Evolutionary conservation across 1,140 invertebrate species (phyloP).

Genomic region (Eufriesea mexicana): DNA sequence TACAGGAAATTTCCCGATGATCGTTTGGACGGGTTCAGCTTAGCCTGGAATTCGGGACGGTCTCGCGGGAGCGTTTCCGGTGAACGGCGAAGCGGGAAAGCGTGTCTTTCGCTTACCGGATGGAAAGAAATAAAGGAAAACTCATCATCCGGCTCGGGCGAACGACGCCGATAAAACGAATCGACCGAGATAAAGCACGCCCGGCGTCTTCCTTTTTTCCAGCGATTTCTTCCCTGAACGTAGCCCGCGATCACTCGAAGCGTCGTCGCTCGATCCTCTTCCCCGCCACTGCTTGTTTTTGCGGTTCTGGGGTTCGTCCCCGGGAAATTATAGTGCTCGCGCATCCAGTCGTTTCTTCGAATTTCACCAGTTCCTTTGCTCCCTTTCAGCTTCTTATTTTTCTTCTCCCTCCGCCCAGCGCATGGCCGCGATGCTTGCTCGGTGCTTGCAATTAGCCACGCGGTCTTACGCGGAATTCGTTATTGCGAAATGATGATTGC

Average conservation of each 20-base stretch:
- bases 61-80: constrained; percentile 50
- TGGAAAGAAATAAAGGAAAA: constrained; percentile 71
- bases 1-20: constrained; percentile 31
- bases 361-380: not conserved
- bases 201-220: constrained; percentile 12
- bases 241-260: constrained; percentile 10
- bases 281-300: constrained; percentile 2
- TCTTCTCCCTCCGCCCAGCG: too few relatives aligned
- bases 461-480: constrained; percentile 24
- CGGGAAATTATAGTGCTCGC: constrained; percentile 36
- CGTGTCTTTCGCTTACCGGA: constrained; percentile 61
- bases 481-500: constrained; percentile 26
- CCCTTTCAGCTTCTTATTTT: not conserved
- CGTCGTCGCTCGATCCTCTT: constrained; percentile 14
- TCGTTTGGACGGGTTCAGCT: constrained; percentile 46
- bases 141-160: constrained; percentile 66
- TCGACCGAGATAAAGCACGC: constrained; percentile 61
- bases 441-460: constrained; percentile 16
- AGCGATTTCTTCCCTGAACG: not conserved
- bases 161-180: constrained; percentile 65
- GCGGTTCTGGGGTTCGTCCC: not conserved
- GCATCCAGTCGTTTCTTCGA: constrained; percentile 13
- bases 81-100: constrained; percentile 39
- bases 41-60: not conserved
- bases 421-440: not conserved